Evolutionary conservation across 2,888 invertebrate species (phyloP).

Genomic region (Yponomeuta plumbellus): DNA sequence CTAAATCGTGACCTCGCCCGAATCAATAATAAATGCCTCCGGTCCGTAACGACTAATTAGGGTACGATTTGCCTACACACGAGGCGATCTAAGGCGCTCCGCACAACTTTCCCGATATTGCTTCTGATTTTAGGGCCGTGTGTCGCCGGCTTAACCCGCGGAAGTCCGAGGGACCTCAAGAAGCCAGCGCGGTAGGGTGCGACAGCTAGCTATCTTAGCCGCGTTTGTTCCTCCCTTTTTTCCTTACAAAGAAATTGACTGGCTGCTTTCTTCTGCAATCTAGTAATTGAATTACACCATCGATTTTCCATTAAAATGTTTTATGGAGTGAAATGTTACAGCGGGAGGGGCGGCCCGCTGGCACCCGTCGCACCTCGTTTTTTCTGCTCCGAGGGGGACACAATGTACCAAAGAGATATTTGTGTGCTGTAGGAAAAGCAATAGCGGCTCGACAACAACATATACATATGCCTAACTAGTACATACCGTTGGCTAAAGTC

Average conservation of each 20-base stretch:
- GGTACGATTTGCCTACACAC: no score
- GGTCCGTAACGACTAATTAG: no score
- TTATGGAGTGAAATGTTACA: constrained; percentile 72
- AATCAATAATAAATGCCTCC: no score
- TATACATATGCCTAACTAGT: no score
- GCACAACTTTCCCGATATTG: no score
- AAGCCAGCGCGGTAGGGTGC: not conserved
- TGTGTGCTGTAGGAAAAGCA: no score
- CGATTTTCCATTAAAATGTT: constrained; percentile 76
- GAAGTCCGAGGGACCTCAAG: not conserved
- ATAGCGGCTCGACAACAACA: no score
- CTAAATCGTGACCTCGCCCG: no score
- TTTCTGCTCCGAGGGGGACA: not conserved
- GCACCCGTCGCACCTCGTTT: constrained; percentile 32
- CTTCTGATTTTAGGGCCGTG: no score
- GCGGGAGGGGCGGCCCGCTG: constrained; percentile 48
- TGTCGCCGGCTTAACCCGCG: no score
- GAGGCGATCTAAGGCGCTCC: no score
- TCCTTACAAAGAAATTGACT: constrained; percentile 43
- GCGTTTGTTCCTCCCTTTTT: constrained; percentile 52
- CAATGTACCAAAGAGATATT: not conserved
- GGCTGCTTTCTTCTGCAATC: constrained; percentile 57
- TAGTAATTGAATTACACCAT: constrained; percentile 74
- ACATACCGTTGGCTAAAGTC: no score
- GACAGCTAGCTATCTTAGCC: constrained; percentile 30